Evolutionary conservation across 30 jellyfish, hydroid and myxozoan genomes (phyloP).

Genomic region (Aurelia aurita complex sp. Pacific): DNA sequence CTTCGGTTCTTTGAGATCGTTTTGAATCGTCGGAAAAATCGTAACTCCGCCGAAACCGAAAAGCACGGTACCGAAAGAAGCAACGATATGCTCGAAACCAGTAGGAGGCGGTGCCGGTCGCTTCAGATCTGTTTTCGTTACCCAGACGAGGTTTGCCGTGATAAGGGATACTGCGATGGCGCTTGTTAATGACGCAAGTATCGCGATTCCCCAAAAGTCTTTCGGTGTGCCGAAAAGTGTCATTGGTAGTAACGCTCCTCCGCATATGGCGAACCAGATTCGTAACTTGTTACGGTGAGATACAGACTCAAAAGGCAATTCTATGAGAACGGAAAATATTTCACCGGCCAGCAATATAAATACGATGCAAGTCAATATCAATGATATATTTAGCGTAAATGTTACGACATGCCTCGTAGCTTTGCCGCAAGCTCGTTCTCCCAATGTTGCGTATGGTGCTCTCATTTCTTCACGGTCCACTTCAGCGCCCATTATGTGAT

Average conservation of each 20-base stretch:
- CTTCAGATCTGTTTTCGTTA: constrained; percentile 60
- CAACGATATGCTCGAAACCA: constrained; percentile 71
- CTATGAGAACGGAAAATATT: constrained; percentile 79
- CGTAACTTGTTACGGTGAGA: constrained; percentile 83
- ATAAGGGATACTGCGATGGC: constrained; percentile 80
- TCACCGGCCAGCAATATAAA: constrained; percentile 92
- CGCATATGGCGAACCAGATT: constrained; percentile 91
- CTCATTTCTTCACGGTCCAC: constrained; percentile 87
- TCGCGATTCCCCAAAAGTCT: constrained; percentile 93
- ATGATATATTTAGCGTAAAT: constrained; percentile 70
- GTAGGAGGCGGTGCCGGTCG: constrained; percentile 74
- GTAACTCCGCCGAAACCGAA: constrained; percentile 98
- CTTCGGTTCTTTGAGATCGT: constrained; percentile 93
- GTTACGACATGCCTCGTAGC: constrained; percentile 80
- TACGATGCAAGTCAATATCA: constrained; percentile 77
- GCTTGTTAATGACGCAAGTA: constrained; percentile 94
- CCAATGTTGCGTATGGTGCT: constrained; percentile 95
- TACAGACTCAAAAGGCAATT: constrained; percentile 66
- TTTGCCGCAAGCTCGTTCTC: constrained; percentile 93
- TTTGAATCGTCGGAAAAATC: constrained; percentile 93
- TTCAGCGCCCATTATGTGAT: constrained; percentile 65
- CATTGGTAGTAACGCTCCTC: constrained; percentile 84
- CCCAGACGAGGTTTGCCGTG: constrained; percentile 80
- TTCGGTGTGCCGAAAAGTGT: constrained; percentile 97
- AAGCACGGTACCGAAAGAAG: constrained; percentile 90